phyloP scores from a whole-genome alignment of 1,140 invertebrate genomes.

The Eumeta japonica region DNA sequence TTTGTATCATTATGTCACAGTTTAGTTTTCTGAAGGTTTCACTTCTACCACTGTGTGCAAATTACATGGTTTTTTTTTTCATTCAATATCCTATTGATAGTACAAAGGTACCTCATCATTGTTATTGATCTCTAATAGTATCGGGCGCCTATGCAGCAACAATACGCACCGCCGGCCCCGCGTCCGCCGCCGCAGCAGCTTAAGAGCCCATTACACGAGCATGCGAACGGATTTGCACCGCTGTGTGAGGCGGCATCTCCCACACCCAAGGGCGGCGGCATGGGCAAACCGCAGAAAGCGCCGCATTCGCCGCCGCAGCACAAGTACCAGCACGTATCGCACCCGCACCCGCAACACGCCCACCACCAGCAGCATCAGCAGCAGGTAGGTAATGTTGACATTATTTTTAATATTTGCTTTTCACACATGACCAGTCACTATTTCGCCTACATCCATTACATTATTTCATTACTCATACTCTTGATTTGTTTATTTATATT shows the following conservation, averaged over 20 bases:
- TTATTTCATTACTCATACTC: too few species aligned
- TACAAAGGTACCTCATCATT: too few species aligned
- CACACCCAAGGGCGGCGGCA: conserved; percentile 22
- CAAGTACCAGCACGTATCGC: conserved; percentile 44
- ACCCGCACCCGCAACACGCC: conserved; percentile 13
- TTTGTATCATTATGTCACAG: conserved; percentile 37
- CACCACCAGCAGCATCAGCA: conserved; percentile 14
- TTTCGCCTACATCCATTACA: too few species aligned
- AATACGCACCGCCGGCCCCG: conserved; percentile 34
- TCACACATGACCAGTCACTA: not conserved
- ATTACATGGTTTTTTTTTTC: too few species aligned
- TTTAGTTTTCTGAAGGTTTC: conserved; percentile 37
- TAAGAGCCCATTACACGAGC: conserved; percentile 45
- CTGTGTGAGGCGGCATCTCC: conserved; percentile 40
- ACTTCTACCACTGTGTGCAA: conserved; percentile 41
- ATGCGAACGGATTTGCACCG: conserved; percentile 44
- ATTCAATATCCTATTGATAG: too few species aligned
- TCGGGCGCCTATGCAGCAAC: conserved; percentile 39
- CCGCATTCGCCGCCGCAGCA: conserved; percentile 50
- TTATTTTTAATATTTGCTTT: conserved; percentile 1
- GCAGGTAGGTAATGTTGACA: conserved; percentile 14
- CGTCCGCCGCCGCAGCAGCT: conserved; percentile 37
- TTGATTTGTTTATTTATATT: not conserved
- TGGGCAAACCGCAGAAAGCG: conserved; percentile 15
- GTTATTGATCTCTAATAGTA: conserved; percentile 29